These are phyloP conservation scores for Helicoverpa zea DNA, from an alignment of 1,140 invertebrate species.

Conservation along the genomic window DNA sequence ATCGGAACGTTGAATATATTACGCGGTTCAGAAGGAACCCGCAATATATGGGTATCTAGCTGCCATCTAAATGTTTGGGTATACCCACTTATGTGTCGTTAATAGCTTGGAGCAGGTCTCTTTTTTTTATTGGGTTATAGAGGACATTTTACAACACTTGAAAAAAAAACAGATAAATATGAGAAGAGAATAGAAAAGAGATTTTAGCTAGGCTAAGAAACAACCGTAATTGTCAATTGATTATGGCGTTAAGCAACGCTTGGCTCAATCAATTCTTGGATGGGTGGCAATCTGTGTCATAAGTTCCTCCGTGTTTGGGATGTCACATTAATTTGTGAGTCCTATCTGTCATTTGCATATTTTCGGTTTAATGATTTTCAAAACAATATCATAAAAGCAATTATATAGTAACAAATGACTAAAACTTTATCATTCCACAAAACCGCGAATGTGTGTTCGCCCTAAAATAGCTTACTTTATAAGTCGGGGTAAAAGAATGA, in stretches of 20 bases:
- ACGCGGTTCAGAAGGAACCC: background rate
- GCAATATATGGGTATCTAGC: slow-evolving; percentile 1
- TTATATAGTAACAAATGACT: background rate
- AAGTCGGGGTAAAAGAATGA: slow-evolving; percentile 15
- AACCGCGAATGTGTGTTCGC: background rate
- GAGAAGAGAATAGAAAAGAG: too few species aligned
- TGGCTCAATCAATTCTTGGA: too few species aligned
- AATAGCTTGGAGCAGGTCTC: background rate
- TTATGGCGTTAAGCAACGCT: too few species aligned
- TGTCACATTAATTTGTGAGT: too few species aligned
- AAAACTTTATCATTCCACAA: background rate
- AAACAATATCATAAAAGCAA: background rate
- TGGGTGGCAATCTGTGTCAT: too few species aligned
- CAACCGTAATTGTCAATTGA: too few species aligned
- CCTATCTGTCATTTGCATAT: too few species aligned
- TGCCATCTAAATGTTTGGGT: background rate
- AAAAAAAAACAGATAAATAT: background rate
- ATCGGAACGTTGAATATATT: slow-evolving; percentile 9
- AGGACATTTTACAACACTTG: background rate
- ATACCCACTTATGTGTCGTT: slow-evolving; percentile 13
- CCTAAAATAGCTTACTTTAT: slow-evolving; percentile 1
- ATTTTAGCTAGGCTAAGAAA: too few species aligned
- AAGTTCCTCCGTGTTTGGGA: too few species aligned
- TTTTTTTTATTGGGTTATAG: background rate
- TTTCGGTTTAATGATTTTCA: too few species aligned